A percentile compares a stretch with the other conserved stretches of the same genome.
These are phyloP conservation scores for Anarrhichthys ocellatus DNA, from an alignment of 2,113 vertebrate species.

Conservation along the genomic window DNA sequence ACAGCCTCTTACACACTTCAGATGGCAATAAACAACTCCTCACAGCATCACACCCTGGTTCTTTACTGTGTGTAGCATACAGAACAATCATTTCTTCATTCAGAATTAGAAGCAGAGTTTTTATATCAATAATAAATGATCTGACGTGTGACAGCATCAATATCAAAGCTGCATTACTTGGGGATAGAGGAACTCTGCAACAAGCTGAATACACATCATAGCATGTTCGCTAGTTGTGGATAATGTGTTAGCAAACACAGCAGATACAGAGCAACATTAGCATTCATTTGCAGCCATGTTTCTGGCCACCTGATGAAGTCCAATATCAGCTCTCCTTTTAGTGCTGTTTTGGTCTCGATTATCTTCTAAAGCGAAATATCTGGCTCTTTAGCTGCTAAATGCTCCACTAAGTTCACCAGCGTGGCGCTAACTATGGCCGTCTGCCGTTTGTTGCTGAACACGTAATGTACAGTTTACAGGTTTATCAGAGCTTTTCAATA, in stretches of 20 bases:
- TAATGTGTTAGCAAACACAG: background rate
- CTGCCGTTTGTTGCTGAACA: background rate
- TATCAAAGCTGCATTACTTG: background rate
- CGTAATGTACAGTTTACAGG: background rate
- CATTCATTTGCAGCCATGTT: background rate
- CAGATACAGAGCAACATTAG: background rate
- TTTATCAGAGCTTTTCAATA: background rate
- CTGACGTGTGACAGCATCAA: background rate
- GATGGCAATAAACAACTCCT: conserved; percentile 13
- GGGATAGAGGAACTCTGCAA: background rate
- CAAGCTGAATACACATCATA: background rate
- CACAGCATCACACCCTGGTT: background rate
- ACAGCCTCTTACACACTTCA: background rate
- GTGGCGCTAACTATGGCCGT: background rate
- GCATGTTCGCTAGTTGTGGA: background rate
- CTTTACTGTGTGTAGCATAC: background rate
- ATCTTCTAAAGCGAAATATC: background rate
- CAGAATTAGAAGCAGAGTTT: background rate
- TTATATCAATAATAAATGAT: background rate
- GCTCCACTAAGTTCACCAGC: background rate
- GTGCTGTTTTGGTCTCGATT: background rate
- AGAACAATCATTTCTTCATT: background rate
- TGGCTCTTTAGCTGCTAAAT: background rate
- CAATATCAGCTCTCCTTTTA: background rate
- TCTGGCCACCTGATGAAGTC: background rate